Conservation (phyloP, 2,797 vertebrate species). For the Ctenosaura bakeri region DNA sequence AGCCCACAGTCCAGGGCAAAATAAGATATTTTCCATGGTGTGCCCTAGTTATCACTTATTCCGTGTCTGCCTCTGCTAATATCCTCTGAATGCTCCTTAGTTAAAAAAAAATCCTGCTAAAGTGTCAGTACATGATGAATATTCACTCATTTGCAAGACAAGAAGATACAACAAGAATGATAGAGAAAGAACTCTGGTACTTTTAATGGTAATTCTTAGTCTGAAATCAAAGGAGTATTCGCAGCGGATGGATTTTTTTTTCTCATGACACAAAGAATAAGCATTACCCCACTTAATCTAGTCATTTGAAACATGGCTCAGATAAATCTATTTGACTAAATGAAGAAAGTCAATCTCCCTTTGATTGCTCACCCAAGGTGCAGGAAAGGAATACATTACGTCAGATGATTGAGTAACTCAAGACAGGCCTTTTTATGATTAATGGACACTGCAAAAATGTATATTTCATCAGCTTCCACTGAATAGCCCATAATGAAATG, state of each 20-base stretch:
- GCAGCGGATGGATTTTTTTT: constrained; percentile 65
- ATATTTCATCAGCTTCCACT: constrained; percentile 55
- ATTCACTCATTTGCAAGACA: constrained; percentile 66
- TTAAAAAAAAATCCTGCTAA: constrained; percentile 47
- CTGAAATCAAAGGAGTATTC: constrained; percentile 70
- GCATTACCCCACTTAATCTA: constrained; percentile 66
- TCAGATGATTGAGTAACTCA: constrained; percentile 66
- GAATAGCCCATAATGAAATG: constrained; percentile 21
- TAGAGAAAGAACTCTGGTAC: constrained; percentile 50
- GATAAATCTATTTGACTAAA: constrained; percentile 75
- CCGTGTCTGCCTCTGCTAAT: background rate
- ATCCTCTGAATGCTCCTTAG: constrained; percentile 37
- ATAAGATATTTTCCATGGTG: too few relatives aligned
- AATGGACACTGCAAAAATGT: constrained; percentile 60
- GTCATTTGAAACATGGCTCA: constrained; percentile 68
- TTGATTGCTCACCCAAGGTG: constrained; percentile 73
- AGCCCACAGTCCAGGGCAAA: too few relatives aligned
- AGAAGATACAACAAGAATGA: constrained; percentile 69
- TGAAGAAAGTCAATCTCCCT: constrained; percentile 66
- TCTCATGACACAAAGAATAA: constrained; percentile 61
- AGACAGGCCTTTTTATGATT: constrained; percentile 63
- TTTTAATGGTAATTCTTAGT: constrained; percentile 65
- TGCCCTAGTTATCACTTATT: too few relatives aligned
- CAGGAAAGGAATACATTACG: constrained; percentile 70
- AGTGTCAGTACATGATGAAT: constrained; percentile 57